These are phyloP conservation scores for Sinelater perroti DNA, from an alignment of 2,888 invertebrate genomes.

Conservation along the genomic window DNA sequence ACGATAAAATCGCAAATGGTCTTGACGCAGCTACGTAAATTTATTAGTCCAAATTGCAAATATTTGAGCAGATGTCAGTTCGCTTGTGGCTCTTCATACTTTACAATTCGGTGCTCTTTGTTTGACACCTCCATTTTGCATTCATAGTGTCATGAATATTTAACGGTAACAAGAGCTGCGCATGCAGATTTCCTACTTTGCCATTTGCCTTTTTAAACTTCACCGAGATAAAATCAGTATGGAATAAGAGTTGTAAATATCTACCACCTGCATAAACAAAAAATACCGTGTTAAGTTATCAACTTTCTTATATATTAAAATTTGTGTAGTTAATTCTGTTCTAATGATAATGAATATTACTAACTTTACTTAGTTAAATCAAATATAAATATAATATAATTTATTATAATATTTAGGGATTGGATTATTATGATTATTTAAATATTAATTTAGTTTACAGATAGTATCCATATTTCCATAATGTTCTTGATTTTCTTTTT, in stretches of 20 bases:
- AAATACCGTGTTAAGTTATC: background rate
- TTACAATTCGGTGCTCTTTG: slow-evolving; percentile 30
- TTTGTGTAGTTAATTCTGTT: too few relatives aligned
- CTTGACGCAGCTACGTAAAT: slow-evolving; percentile 26
- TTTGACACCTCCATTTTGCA: slow-evolving; percentile 36
- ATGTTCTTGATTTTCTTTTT: too few relatives aligned
- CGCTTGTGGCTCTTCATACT: background rate
- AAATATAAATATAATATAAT: too few relatives aligned
- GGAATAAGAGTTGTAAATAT: slow-evolving; percentile 1
- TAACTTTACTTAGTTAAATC: too few relatives aligned
- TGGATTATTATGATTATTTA: too few relatives aligned
- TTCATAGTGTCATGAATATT: slow-evolving; percentile 39
- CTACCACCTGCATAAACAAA: background rate
- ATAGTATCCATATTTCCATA: too few relatives aligned
- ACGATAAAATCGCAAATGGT: slow-evolving; percentile 27
- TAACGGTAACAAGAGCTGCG: slow-evolving; percentile 36
- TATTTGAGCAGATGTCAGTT: slow-evolving; percentile 4
- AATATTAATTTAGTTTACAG: too few relatives aligned
- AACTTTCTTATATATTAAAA: background rate
- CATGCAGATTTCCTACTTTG: slow-evolving; percentile 30
- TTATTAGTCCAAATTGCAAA: slow-evolving; percentile 4
- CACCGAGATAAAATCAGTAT: slow-evolving; percentile 33
- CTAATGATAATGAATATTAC: too few relatives aligned
- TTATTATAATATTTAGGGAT: too few relatives aligned
- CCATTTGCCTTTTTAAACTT: slow-evolving; percentile 38